phyloP scores from a whole-genome alignment of 1,140 invertebrate genomes.

The Lordiphosa mommai region DNA sequence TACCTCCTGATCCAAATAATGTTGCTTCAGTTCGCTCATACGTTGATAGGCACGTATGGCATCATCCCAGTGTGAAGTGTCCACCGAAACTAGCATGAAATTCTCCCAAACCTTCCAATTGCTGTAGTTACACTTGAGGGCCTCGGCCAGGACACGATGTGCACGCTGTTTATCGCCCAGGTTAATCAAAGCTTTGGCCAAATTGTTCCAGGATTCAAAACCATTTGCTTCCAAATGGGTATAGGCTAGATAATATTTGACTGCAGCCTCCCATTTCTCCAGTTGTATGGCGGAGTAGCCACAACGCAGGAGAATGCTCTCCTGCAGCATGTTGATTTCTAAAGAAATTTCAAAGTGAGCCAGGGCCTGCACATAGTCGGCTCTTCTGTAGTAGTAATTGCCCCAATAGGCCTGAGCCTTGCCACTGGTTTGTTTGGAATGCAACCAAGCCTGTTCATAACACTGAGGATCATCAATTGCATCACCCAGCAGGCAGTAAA shows the following conservation, averaged over 20 bases:
- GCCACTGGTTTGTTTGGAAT: slow-evolving; percentile 90
- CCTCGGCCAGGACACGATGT: slow-evolving; percentile 91
- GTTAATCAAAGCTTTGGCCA: slow-evolving; percentile 95
- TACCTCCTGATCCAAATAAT: slow-evolving; percentile 89
- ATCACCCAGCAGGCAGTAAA: slow-evolving; percentile 92
- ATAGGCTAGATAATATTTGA: slow-evolving; percentile 91
- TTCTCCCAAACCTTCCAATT: slow-evolving; percentile 99
- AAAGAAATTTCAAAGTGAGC: slow-evolving; percentile 89
- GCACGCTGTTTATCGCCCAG: slow-evolving; percentile 92
- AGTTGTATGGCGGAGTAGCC: slow-evolving; percentile 91
- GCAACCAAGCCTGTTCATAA: slow-evolving; percentile 94
- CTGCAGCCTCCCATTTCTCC: slow-evolving; percentile 91
- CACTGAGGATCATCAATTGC: slow-evolving; percentile 88
- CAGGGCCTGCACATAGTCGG: slow-evolving; percentile 88
- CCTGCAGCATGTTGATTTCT: slow-evolving; percentile 91
- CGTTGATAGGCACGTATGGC: slow-evolving; percentile 92
- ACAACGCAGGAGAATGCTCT: slow-evolving; percentile 90
- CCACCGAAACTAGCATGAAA: slow-evolving; percentile 89
- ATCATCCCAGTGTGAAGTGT: slow-evolving; percentile 87
- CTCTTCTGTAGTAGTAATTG: slow-evolving; percentile 87
- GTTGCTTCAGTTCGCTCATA: slow-evolving; percentile 90
- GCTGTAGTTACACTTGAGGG: slow-evolving; percentile 95
- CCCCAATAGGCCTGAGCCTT: slow-evolving; percentile 92
- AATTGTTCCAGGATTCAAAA: slow-evolving; percentile 98
- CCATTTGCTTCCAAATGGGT: slow-evolving; percentile 92